Evolutionary conservation across 2,797 vertebrate species (phyloP).

Genomic region (Mallotus villosus): DNA sequence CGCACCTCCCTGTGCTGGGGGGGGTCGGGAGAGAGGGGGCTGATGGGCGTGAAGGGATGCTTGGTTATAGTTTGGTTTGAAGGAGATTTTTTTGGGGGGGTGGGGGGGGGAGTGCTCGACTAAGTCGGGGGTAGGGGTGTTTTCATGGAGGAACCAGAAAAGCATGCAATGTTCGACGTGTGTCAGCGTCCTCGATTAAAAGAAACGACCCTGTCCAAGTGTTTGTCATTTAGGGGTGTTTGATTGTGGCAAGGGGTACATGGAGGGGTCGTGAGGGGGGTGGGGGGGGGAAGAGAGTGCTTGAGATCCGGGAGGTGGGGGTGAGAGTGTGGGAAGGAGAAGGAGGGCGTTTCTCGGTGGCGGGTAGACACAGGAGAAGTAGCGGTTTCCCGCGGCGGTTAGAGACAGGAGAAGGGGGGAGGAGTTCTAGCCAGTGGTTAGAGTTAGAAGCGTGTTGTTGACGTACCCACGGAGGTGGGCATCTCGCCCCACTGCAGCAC

Average conservation of each 20-base stretch:
- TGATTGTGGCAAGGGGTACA: background rate
- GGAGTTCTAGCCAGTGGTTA: background rate
- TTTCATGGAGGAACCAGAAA: background rate
- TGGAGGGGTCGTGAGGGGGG: constrained; percentile 22
- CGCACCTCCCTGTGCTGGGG: constrained; percentile 26
- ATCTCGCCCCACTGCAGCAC: constrained; percentile 99
- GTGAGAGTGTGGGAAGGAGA: constrained; percentile 25
- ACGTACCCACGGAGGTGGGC: constrained; percentile 99
- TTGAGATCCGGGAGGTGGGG: constrained; percentile 24
- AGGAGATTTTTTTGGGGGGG: background rate
- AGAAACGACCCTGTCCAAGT: background rate
- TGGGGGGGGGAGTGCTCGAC: background rate
- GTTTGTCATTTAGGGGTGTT: background rate
- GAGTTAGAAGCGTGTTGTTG: constrained; percentile 21
- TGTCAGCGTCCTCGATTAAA: background rate
- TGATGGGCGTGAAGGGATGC: background rate
- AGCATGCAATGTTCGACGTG: background rate
- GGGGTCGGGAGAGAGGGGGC: background rate
- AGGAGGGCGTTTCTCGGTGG: background rate
- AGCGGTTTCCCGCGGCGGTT: background rate
- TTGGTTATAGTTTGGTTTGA: background rate
- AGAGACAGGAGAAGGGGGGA: constrained; percentile 34
- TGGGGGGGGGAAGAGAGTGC: constrained; percentile 13
- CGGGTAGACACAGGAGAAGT: constrained; percentile 34
- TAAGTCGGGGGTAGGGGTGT: background rate